Conservation (phyloP, 2,113 vertebrate genomes). For the Pelodiscus sinensis region DNA sequence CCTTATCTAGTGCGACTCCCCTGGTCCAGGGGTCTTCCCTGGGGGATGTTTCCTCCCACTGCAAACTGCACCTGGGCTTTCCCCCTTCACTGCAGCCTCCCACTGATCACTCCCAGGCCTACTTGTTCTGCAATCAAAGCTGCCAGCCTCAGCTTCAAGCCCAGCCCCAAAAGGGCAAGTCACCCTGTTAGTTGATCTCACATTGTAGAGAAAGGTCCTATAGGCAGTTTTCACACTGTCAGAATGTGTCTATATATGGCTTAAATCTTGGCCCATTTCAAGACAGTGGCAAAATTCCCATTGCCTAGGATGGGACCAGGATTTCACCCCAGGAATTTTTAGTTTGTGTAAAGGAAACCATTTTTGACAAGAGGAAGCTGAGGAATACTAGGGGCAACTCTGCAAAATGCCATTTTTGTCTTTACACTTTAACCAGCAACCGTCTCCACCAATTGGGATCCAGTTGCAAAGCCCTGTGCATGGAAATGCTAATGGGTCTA, state of each 20-base stretch:
- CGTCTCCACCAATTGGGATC: neutral
- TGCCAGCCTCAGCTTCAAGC: neutral
- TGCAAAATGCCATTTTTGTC: neutral
- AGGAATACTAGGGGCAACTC: neutral
- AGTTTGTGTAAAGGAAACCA: neutral
- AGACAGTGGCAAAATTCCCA: neutral
- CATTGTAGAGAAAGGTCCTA: neutral
- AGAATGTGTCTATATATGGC: neutral
- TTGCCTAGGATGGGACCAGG: neutral
- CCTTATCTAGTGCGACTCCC: neutral
- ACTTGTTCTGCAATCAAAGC: neutral
- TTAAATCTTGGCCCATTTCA: neutral
- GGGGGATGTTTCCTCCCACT: neutral
- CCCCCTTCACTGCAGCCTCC: neutral
- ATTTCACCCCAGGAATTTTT: neutral
- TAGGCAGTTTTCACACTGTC: neutral
- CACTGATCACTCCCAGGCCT: neutral
- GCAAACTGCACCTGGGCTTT: neutral
- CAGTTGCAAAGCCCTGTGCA: neutral
- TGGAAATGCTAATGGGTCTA: neutral
- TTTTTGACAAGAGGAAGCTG: neutral
- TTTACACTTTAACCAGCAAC: neutral
- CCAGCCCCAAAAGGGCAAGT: neutral
- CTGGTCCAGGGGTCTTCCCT: neutral
- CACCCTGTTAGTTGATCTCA: neutral